Conservation (phyloP, 2,797 vertebrate species). For the Poecilia wingei region DNA sequence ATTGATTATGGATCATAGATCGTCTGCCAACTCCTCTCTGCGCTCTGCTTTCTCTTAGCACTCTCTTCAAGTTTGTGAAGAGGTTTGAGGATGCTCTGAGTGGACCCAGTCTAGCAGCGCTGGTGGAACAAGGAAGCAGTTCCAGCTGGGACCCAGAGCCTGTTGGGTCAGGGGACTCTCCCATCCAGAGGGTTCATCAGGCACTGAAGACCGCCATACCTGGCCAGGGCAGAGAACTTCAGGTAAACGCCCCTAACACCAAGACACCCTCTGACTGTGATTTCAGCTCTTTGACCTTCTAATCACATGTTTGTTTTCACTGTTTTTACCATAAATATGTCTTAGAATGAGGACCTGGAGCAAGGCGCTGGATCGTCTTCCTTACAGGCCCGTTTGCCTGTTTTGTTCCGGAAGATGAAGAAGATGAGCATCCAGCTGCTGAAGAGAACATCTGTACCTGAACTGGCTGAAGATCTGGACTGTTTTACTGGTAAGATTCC, state of each 20-base stretch:
- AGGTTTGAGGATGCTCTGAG: constrained; percentile 88
- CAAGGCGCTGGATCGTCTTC: constrained; percentile 59
- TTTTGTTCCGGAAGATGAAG: constrained; percentile 88
- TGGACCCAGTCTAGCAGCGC: constrained; percentile 81
- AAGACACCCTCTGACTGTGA: background rate
- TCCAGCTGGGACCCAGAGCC: constrained; percentile 80
- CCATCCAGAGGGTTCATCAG: constrained; percentile 82
- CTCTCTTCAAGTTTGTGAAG: constrained; percentile 95
- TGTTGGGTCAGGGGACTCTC: constrained; percentile 74
- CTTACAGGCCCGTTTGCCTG: constrained; percentile 87
- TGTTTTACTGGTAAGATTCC: constrained; percentile 85
- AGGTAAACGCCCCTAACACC: constrained; percentile 49
- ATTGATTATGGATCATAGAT: background rate
- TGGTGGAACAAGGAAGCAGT: constrained; percentile 85
- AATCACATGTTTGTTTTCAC: background rate
- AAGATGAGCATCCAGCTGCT: constrained; percentile 87
- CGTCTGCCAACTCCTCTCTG: background rate
- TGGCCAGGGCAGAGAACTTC: constrained; percentile 72
- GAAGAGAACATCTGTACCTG: constrained; percentile 81
- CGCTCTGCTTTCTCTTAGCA: constrained; percentile 74
- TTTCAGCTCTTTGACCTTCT: background rate
- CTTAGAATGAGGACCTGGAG: constrained; percentile 62
- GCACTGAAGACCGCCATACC: constrained; percentile 78
- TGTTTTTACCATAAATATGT: background rate
- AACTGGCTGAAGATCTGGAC: constrained; percentile 89